These are phyloP conservation scores for Danio aesculapii DNA, from an alignment of 2,797 vertebrate species.

Conservation along the genomic window DNA sequence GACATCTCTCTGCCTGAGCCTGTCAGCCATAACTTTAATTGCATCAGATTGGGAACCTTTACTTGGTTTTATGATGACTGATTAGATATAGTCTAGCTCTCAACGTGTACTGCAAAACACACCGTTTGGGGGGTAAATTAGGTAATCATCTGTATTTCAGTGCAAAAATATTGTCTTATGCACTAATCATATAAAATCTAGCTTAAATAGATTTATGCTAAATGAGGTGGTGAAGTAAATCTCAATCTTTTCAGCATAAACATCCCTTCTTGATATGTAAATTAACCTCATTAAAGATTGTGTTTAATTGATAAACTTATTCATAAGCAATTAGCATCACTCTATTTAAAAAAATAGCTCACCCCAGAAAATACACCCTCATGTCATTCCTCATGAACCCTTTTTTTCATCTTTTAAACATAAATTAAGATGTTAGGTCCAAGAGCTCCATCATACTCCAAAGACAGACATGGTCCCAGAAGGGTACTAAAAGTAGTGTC, in stretches of 20 bases:
- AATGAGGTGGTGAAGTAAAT: background rate
- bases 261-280: background rate
- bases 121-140: background rate
- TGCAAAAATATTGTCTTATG: background rate
- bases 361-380: too few relatives aligned
- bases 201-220: background rate
- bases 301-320: background rate
- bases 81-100: conserved; percentile 15
- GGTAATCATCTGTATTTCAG: background rate
- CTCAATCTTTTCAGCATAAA: background rate
- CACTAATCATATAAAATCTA: background rate
- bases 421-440: too few relatives aligned
- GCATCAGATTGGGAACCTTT: conserved; percentile 33
- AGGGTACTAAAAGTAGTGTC: too few relatives aligned
- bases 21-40: conserved; percentile 31
- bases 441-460: too few relatives aligned
- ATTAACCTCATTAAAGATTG: conserved; percentile 5
- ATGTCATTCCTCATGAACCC: too few relatives aligned
- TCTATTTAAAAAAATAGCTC: background rate
- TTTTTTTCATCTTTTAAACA: too few relatives aligned
- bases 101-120: background rate
- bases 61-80: conserved; percentile 65
- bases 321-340: background rate
- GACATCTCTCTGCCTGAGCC: conserved; percentile 12
- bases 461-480: too few relatives aligned